These are phyloP conservation scores for Oxytorus armatus DNA, from an alignment of 2,888 invertebrate species.

Conservation along the genomic window DNA sequence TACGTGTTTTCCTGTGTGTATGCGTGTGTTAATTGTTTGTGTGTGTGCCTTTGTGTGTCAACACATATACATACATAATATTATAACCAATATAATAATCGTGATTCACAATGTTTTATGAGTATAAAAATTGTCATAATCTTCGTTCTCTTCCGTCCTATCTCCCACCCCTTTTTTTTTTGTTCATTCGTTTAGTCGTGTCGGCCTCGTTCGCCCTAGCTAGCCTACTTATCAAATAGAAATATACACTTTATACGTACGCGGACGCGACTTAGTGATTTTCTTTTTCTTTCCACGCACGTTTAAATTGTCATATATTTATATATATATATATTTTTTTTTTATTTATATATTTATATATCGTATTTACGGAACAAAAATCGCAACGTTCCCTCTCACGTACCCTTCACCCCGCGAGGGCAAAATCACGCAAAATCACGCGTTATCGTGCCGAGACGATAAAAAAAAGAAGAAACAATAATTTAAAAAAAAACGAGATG, in stretches of 20 bases:
- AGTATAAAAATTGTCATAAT: slow-evolving; percentile 82
- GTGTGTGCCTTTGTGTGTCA: slow-evolving; percentile 44
- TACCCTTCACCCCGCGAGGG: slow-evolving; percentile 51
- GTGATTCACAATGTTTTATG: slow-evolving; percentile 77
- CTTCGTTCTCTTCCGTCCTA: slow-evolving; percentile 53
- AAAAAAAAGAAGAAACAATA: slow-evolving; percentile 14
- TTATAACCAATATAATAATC: slow-evolving; percentile 75
- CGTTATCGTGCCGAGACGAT: slow-evolving; percentile 52
- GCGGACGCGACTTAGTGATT: slow-evolving; percentile 23
- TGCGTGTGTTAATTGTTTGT: slow-evolving; percentile 24
- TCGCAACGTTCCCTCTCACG: slow-evolving; percentile 69
- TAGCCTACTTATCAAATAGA: slow-evolving; percentile 81
- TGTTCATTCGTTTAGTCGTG: slow-evolving; percentile 76
- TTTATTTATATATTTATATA: slow-evolving; percentile 75
- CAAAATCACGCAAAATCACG: slow-evolving; percentile 65
- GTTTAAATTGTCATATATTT: slow-evolving; percentile 63
- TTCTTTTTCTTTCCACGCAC: slow-evolving; percentile 49
- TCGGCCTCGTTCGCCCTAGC: slow-evolving; percentile 79
- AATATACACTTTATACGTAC: slow-evolving; percentile 73
- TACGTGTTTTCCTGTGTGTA: not conserved
- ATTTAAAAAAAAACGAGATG: not conserved
- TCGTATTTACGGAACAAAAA: slow-evolving; percentile 73
- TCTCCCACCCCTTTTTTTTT: slow-evolving; percentile 30
- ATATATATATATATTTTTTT: slow-evolving; percentile 67
- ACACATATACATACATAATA: slow-evolving; percentile 67